phyloP scores from a whole-genome alignment of 1,140 invertebrate genomes.

The Anagrus nilaparvatae region DNA sequence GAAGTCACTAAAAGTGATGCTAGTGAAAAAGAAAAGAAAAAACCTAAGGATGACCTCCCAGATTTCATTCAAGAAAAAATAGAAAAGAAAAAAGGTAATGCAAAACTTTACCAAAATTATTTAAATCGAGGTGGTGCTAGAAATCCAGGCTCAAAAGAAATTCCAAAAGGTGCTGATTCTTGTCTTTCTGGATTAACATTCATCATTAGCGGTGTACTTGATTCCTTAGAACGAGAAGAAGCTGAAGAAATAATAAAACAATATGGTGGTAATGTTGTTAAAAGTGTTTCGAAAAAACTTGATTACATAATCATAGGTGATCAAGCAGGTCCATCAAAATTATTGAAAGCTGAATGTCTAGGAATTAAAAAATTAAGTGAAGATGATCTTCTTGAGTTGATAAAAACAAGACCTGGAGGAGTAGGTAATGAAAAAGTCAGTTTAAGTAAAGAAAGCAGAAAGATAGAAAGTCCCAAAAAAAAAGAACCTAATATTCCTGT shows the following conservation, averaged over 20 bases:
- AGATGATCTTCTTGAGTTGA: conserved; percentile 74
- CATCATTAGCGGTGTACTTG: conserved; percentile 77
- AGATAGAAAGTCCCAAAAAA: conserved; percentile 13
- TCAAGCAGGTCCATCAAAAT: conserved; percentile 73
- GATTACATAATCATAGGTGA: conserved; percentile 75
- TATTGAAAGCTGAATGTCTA: conserved; percentile 63
- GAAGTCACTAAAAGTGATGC: background rate
- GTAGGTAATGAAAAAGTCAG: conserved; percentile 17
- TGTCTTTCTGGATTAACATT: conserved; percentile 72
- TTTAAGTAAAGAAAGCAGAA: conserved; percentile 16
- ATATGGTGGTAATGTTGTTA: conserved; percentile 71
- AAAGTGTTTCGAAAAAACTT: conserved; percentile 65
- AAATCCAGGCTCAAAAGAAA: conserved; percentile 69
- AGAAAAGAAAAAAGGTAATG: conserved; percentile 53
- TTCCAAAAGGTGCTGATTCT: conserved; percentile 66
- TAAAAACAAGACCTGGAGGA: conserved; percentile 48
- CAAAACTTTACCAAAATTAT: conserved; percentile 59
- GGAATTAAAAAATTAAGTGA: conserved; percentile 65
- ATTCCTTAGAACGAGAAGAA: conserved; percentile 79
- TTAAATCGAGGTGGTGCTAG: conserved; percentile 64
- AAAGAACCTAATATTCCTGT: conserved; percentile 8
- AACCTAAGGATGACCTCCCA: conserved; percentile 16
- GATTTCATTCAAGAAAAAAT: conserved; percentile 50
- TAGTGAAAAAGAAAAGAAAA: conserved; percentile 14
- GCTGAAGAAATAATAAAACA: conserved; percentile 61